phyloP scores from a whole-genome alignment of 1,140 invertebrate species.

The Achatina immaculata region DNA sequence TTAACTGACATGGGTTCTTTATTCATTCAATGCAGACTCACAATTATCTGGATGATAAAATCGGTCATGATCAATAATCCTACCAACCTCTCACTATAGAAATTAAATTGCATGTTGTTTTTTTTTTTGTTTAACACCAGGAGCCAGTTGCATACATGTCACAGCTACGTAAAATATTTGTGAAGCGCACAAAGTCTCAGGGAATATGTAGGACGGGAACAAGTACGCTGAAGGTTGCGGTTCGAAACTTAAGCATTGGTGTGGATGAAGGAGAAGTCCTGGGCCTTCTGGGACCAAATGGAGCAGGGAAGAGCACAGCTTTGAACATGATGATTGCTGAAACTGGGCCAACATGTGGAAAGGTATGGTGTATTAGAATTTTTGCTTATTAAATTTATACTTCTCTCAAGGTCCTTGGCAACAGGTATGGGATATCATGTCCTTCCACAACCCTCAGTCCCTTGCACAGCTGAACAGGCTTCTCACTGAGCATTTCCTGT shows the following conservation, averaged over 20 bases:
- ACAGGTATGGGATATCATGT: too few relatives aligned
- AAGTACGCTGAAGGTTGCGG: slow-evolving; percentile 59
- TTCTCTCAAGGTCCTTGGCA: too few relatives aligned
- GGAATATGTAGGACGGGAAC: slow-evolving; percentile 67
- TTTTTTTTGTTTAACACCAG: slow-evolving; percentile 38
- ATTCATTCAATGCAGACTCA: too few relatives aligned
- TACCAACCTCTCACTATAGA: too few relatives aligned
- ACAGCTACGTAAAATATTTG: slow-evolving; percentile 68
- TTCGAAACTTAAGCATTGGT: slow-evolving; percentile 80
- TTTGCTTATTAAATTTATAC: too few relatives aligned
- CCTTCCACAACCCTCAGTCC: too few relatives aligned
- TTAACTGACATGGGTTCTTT: too few relatives aligned
- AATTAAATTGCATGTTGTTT: too few relatives aligned
- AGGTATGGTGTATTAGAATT: slow-evolving; percentile 74
- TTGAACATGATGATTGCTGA: slow-evolving; percentile 89
- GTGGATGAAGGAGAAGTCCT: slow-evolving; percentile 87
- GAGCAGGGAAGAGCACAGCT: slow-evolving; percentile 90
- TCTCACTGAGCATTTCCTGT: too few relatives aligned
- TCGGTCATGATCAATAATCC: too few relatives aligned
- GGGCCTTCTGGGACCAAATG: slow-evolving; percentile 87
- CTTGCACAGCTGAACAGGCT: too few relatives aligned
- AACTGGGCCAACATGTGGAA: slow-evolving; percentile 80
- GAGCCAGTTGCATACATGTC: slow-evolving; percentile 52
- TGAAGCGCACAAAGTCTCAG: slow-evolving; percentile 45
- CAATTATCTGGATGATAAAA: too few relatives aligned